These are phyloP conservation scores for Parnassius glacialis DNA, from an alignment of 2,888 invertebrate genomes.

Conservation along the genomic window DNA sequence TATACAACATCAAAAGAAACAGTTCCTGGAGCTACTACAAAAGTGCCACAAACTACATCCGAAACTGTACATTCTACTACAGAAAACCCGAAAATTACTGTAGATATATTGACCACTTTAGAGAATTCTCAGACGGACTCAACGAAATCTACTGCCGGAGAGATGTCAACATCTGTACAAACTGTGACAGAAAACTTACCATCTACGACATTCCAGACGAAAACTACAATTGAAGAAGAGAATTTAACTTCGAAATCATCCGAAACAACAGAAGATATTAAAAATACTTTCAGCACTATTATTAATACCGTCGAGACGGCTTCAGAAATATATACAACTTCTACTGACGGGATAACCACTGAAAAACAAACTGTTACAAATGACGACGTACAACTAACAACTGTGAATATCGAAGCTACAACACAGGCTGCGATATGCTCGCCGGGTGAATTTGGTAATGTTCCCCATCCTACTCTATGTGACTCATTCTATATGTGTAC, in stretches of 20 bases:
- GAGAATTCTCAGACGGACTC: neutral
- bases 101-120: neutral
- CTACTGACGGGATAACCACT: neutral
- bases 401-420: conserved; percentile 6
- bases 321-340: neutral
- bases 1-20: too few relatives aligned
- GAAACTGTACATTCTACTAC: too few relatives aligned
- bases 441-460: conserved; percentile 36
- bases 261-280: neutral
- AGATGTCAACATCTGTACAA: too few relatives aligned
- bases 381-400: neutral
- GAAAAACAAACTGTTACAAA: neutral
- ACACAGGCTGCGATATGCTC: conserved; percentile 35
- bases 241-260: neutral
- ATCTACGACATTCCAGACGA: neutral
- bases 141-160: neutral
- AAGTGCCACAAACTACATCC: too few relatives aligned
- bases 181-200: too few relatives aligned
- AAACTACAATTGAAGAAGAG: neutral
- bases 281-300: neutral
- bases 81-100: too few relatives aligned
- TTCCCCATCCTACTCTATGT: conserved; percentile 44
- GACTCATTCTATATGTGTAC: conserved; percentile 44
- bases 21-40: too few relatives aligned
- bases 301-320: neutral